Evolutionary conservation across 2,888 invertebrate species (phyloP).

Genomic region (Drosophila mimica): DNA sequence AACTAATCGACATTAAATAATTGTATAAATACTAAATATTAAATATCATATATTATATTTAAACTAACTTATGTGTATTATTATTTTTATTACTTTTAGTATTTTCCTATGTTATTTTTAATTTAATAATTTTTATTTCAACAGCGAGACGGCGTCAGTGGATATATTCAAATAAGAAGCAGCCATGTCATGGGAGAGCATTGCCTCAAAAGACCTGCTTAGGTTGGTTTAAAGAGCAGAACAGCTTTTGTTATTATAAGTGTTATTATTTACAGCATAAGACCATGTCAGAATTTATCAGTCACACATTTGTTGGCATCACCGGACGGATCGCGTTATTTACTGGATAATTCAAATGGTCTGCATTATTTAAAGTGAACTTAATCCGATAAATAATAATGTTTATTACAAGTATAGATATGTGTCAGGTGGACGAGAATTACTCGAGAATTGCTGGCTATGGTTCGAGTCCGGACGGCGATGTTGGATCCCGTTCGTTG

Average conservation of each 20-base stretch:
- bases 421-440: conserved; percentile 83
- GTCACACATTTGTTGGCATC: conserved; percentile 93
- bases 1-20: neutral
- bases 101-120: neutral
- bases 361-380: conserved; percentile 33
- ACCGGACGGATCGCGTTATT: conserved; percentile 92
- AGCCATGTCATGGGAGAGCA: conserved; percentile 94
- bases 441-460: conserved; percentile 83
- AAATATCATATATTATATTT: no score
- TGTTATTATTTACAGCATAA: conserved; percentile 86
- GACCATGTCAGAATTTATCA: conserved; percentile 92
- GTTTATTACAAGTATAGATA: conserved; percentile 54
- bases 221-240: conserved; percentile 86
- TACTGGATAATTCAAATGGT: conserved; percentile 90
- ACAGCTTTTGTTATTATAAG: neutral
- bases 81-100: no score
- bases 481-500: conserved; percentile 76
- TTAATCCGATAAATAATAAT: neutral
- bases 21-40: neutral
- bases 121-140: neutral
- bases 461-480: conserved; percentile 81
- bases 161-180: neutral
- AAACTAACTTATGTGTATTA: no score
- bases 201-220: conserved; percentile 92
- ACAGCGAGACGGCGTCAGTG: neutral